Evolutionary conservation across 1,140 invertebrate species (phyloP), one percentile per base, ranked within the genome.

Genomic region (Meloidogyne exigua): DNA sequence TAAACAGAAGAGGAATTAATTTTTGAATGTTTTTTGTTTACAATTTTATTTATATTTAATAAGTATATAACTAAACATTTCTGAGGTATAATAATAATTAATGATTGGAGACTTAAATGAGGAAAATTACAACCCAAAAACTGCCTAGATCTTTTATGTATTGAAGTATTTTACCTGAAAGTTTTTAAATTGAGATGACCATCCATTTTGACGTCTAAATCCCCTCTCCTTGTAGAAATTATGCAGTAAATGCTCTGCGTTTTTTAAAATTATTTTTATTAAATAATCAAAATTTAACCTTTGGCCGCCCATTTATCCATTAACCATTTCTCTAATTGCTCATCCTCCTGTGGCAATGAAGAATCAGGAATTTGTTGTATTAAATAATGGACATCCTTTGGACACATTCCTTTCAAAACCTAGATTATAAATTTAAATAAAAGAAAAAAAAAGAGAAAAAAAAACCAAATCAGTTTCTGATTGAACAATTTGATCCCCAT

Each of bases 311-410:
- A 94, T n/a, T 90, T 88, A 49, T 91, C 88, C 66, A 91, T 90
- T 57, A 93, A 84, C 92, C 93, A 94, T 18, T 81, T 85, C 4
- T 85, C 89, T 44, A 76, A 67, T 77, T 92, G 90, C 21, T 90
- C 89, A 3, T 84, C 85, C 83, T 71, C 89, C 88, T 15, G 89
- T 77, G 25, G 90, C 88, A n/a, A 90, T 66, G 78, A 80, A 18
- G 57, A 68, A 18, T 78, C 44, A 69, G 76, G 49, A 82, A 91
- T 92, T 91, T 92, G 90, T 85, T 91, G 92, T 69, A 93, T 91
- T 88, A 92, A 89, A 84, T 93, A 92, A 84, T 92, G 91, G 18
- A 93, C 91, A 81, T 92, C 90, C 80, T 90, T 90, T 0, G 93
- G 93, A 78, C 93, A 90, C 65, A 89, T 89, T 63, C 93, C 92